Evolutionary conservation across 1,140 invertebrate species (phyloP).

Genomic region (Drosophila ogumai): DNA sequence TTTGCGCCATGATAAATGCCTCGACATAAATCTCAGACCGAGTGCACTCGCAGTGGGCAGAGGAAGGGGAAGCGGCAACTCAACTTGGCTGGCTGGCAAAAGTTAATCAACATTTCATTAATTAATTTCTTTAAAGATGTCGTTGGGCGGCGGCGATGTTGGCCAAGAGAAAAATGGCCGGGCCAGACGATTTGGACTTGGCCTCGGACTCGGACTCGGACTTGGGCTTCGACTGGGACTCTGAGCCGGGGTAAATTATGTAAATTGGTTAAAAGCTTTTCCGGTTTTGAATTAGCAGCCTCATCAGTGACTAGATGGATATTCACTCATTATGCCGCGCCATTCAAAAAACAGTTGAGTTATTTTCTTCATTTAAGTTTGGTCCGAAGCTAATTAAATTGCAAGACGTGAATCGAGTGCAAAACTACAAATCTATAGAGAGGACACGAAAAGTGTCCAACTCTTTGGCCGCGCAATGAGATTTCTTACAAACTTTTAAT

Average conservation of each 20-base stretch:
- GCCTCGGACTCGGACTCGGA: slow-evolving; percentile 5
- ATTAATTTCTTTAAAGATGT: slow-evolving; percentile 84
- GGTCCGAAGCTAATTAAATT: slow-evolving; percentile 46
- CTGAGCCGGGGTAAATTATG: slow-evolving; percentile 72
- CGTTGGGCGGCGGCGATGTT: slow-evolving; percentile 38
- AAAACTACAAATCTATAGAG: slow-evolving; percentile 19
- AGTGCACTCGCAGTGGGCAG: slow-evolving; percentile 5
- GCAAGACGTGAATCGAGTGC: slow-evolving; percentile 22
- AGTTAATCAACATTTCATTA: slow-evolving; percentile 84
- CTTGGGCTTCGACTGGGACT: slow-evolving; percentile 15
- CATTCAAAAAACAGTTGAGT: slow-evolving; percentile 54
- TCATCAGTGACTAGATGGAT: slow-evolving; percentile 62
- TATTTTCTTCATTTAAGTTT: slow-evolving; percentile 51
- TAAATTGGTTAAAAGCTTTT: slow-evolving; percentile 83
- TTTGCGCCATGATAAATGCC: slow-evolving; percentile 77
- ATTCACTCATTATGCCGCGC: slow-evolving; percentile 61
- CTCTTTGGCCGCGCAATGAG: background rate
- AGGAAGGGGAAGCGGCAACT: background rate
- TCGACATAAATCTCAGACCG: slow-evolving; percentile 79
- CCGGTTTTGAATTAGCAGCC: slow-evolving; percentile 82
- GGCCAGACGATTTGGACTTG: slow-evolving; percentile 52
- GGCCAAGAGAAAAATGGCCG: slow-evolving; percentile 67
- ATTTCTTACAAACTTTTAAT: slow-evolving; percentile 1
- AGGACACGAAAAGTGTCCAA: background rate
- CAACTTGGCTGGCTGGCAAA: slow-evolving; percentile 69